These are phyloP conservation scores for Porites australiensis DNA, from an alignment of 64 coral and sea anemone species.

Conservation along the genomic window DNA sequence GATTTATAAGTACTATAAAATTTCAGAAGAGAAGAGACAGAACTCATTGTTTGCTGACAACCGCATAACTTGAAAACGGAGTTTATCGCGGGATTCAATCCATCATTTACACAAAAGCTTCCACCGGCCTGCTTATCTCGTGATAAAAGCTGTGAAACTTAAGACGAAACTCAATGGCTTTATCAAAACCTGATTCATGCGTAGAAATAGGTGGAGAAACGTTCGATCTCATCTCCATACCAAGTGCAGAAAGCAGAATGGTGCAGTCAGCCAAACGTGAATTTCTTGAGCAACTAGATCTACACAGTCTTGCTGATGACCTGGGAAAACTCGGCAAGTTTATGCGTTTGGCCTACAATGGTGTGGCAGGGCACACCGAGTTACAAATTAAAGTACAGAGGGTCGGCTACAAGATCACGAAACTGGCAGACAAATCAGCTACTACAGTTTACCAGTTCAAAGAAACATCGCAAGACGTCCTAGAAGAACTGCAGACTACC, in stretches of 20 bases:
- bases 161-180: not conserved
- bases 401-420: conserved; percentile 59
- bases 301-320: conserved; percentile 45
- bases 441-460: conserved; percentile 46
- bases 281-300: conserved; percentile 37
- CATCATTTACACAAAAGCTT: no score
- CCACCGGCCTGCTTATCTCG: no score
- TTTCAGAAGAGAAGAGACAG: not conserved
- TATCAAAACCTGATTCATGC: not conserved
- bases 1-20: not conserved
- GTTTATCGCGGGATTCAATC: not conserved
- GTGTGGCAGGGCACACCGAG: conserved; percentile 45
- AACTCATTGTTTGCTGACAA: not conserved
- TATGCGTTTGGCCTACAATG: conserved; percentile 64
- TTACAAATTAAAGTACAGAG: conserved; percentile 66
- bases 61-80: not conserved
- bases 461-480: conserved; percentile 1
- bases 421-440: conserved; percentile 65
- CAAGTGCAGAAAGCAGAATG: conserved; percentile 1
- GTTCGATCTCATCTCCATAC: conserved; percentile 21
- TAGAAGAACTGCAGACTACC: conserved; percentile 16
- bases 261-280: not conserved
- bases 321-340: conserved; percentile 67
- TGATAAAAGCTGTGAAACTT: not conserved
- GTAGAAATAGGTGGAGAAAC: conserved; percentile 43